These are phyloP conservation scores for Pelodytes ibericus DNA, from an alignment of 2,797 vertebrate species.

Conservation along the genomic window DNA sequence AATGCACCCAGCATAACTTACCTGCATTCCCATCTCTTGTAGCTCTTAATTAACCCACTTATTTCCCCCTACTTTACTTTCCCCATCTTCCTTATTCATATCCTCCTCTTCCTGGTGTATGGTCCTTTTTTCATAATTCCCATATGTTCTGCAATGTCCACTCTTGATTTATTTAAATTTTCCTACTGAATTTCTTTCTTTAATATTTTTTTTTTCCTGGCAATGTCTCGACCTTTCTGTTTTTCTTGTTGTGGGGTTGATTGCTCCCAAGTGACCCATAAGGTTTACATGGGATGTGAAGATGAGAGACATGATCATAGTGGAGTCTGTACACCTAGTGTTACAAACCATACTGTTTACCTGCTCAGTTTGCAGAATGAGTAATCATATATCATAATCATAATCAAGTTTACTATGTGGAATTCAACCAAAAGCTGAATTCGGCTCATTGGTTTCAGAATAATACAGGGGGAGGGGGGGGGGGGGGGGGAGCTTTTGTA, in stretches of 20 bases:
- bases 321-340: background rate
- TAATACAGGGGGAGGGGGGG: background rate
- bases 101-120: conserved; percentile 58
- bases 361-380: background rate
- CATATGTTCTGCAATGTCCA: conserved; percentile 60
- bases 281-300: conserved; percentile 2
- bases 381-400: background rate
- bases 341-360: no score
- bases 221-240: conserved; percentile 50
- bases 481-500: no score
- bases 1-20: no score
- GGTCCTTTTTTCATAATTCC: conserved; percentile 56
- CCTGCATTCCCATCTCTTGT: no score
- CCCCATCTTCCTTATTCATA: conserved; percentile 54
- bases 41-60: no score
- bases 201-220: no score
- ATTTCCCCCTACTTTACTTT: conserved; percentile 44
- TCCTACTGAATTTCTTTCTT: no score
- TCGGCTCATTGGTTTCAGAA: conserved; percentile 2
- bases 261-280: conserved; percentile 1
- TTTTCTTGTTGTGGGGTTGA: conserved; percentile 1
- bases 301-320: background rate
- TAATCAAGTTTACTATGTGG: background rate
- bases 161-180: no score
- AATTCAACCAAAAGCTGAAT: background rate